These are phyloP conservation scores for Trissolcus japonicus DNA, from an alignment of 2,888 invertebrate species.

Conservation along the genomic window DNA sequence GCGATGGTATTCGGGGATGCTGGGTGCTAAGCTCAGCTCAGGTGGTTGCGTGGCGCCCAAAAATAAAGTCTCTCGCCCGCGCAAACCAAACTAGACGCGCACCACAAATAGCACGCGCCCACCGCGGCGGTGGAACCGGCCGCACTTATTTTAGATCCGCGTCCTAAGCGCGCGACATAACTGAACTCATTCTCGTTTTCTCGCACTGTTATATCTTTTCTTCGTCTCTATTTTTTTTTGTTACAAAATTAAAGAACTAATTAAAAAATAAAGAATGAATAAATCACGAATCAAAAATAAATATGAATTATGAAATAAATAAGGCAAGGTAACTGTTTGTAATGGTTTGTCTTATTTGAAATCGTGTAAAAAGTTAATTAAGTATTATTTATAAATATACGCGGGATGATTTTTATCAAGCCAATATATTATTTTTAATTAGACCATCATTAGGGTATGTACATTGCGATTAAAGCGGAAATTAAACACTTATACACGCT, in stretches of 20 bases:
- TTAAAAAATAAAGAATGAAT: too few species aligned
- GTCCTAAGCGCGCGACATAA: neutral
- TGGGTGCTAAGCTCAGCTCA: conserved; percentile 66
- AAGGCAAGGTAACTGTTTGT: too few species aligned
- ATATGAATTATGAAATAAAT: too few species aligned
- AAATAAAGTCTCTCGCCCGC: conserved; percentile 74
- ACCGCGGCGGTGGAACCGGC: conserved; percentile 65
- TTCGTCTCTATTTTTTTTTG: too few species aligned
- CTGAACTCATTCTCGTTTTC: too few species aligned
- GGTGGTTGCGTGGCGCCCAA: conserved; percentile 74
- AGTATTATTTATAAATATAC: too few species aligned
- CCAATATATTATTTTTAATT: neutral
- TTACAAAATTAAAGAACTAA: too few species aligned
- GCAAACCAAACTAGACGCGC: conserved; percentile 71
- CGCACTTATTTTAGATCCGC: conserved; percentile 68
- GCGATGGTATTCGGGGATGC: conserved; percentile 71
- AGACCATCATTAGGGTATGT: conserved; percentile 1
- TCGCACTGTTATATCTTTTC: too few species aligned
- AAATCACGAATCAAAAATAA: too few species aligned
- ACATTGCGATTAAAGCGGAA: conserved; percentile 5
- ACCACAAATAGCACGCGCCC: conserved; percentile 74
- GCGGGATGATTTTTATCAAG: neutral
- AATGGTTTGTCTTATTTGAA: too few species aligned
- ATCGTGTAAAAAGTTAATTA: too few species aligned
- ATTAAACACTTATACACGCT: neutral